Evolutionary conservation across 2,888 invertebrate species (phyloP).

Genomic region (Apomyelois bistriatella): DNA sequence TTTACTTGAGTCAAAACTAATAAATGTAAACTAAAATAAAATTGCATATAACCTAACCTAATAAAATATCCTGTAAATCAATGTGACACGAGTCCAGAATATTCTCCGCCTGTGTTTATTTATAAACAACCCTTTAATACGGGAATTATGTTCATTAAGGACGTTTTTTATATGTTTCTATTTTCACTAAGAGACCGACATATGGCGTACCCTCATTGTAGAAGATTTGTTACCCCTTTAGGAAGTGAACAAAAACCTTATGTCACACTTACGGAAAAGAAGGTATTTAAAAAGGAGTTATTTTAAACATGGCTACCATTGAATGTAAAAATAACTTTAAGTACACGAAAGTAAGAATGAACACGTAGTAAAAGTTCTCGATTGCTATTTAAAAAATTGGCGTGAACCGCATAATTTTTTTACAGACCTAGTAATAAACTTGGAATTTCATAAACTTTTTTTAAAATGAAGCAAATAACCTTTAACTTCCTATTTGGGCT

Average conservation of each 20-base stretch:
- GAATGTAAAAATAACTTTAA: neutral
- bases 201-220: constrained; percentile 48
- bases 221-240: constrained; percentile 42
- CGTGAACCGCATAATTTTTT: no score
- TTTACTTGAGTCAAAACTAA: no score
- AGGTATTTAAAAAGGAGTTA: neutral
- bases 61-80: neutral
- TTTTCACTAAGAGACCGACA: constrained; percentile 46
- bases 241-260: constrained; percentile 38
- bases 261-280: constrained; percentile 2
- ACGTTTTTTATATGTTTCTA: constrained; percentile 68
- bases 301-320: neutral
- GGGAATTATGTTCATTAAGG: constrained; percentile 75
- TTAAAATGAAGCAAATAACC: no score
- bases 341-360: neutral
- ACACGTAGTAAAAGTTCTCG: neutral
- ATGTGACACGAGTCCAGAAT: constrained; percentile 37
- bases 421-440: no score
- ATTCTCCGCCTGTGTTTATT: constrained; percentile 49
- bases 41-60: no score
- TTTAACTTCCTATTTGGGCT: no score
- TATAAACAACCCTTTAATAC: constrained; percentile 75
- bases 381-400: neutral
- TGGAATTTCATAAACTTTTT: no score
- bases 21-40: no score